Base-by-base conservation (phyloP, 1,140 invertebrate species). In the Oncopodura yosiiana region DNA sequence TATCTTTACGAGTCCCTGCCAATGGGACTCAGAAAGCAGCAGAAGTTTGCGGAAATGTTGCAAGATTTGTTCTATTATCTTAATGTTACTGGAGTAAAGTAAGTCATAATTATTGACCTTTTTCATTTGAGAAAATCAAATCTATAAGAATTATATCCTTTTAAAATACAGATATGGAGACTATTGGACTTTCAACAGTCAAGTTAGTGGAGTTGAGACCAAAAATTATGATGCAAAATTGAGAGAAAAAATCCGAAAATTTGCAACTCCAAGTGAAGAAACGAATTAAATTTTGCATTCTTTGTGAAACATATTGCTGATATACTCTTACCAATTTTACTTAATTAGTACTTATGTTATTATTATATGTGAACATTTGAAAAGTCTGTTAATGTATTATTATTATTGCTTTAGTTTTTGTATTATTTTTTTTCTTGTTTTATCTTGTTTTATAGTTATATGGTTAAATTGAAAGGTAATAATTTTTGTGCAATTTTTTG, bases 1-100 rank as follows among this genome's bases (percentile, higher is more conserved):
- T 58, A 39, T 29, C 26, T 58, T 12, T 24, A 53, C 4, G 56
- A 58, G 27, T 53, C 56, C 18, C 26, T 58, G 3, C 32, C 53
- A 19, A 16, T 53, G 14, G 43, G 43, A 37, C 11, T 27, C n/a
- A 34, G 56, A 0, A 27, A 42, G 12, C 53, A 44, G 37, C n/a
- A 46, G 9, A 18, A 42, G 24, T 45, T 45, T 39, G n/a, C 42
- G 24, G 46, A 53, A 16, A 41, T 21, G 21, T 39, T 24, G 21
- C 29, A 18, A 21, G 54, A 56, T 24, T 23, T 44, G 21, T 21
- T 56, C 11, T 42, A 50, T 26, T 36, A 32, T 12, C 41, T 50
- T 12, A 56, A 56, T 42, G 54, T 56, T 19, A 56, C 54, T n/a
- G 30, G 38, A 6, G 21, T 24, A 16, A 30, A 44, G 54, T 56